These are phyloP conservation scores for Pyrrhia umbra DNA, from an alignment of 2,888 invertebrate genomes.

Conservation along the genomic window DNA sequence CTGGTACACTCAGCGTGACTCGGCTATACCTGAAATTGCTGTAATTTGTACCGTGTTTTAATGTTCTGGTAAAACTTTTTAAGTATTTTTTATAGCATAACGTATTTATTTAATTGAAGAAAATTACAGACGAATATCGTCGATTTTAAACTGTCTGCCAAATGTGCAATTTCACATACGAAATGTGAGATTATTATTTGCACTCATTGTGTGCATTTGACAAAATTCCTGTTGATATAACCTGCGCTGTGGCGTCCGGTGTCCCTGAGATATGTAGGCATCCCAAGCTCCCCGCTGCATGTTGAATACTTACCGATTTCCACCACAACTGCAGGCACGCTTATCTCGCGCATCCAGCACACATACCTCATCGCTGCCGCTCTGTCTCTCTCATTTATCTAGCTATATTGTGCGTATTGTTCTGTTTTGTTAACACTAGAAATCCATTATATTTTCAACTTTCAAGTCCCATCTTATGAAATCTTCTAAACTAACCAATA, in stretches of 20 bases:
- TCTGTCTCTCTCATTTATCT: conserved; percentile 3
- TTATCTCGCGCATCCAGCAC: conserved; percentile 10
- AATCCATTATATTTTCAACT: background rate
- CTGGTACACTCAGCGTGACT: conserved; percentile 28
- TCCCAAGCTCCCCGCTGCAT: conserved; percentile 2
- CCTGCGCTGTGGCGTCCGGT: conserved; percentile 13
- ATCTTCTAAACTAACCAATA: background rate
- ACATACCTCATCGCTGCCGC: background rate
- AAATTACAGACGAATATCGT: too few relatives aligned
- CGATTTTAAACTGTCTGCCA: too few relatives aligned
- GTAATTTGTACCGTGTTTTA: conserved; percentile 37
- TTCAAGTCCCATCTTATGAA: background rate
- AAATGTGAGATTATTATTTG: background rate
- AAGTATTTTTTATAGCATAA: background rate
- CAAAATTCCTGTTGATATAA: background rate
- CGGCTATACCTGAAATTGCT: conserved; percentile 7
- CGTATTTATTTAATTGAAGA: too few relatives aligned
- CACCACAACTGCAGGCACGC: conserved; percentile 4
- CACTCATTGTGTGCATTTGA: background rate
- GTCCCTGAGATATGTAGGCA: conserved; percentile 16
- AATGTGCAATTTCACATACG: too few relatives aligned
- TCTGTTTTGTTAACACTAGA: background rate
- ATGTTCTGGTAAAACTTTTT: conserved; percentile 25
- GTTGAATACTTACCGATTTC: conserved; percentile 26
- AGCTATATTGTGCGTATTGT: background rate